Conservation (phyloP, 1,140 invertebrate genomes). For the Galleria mellonella region DNA sequence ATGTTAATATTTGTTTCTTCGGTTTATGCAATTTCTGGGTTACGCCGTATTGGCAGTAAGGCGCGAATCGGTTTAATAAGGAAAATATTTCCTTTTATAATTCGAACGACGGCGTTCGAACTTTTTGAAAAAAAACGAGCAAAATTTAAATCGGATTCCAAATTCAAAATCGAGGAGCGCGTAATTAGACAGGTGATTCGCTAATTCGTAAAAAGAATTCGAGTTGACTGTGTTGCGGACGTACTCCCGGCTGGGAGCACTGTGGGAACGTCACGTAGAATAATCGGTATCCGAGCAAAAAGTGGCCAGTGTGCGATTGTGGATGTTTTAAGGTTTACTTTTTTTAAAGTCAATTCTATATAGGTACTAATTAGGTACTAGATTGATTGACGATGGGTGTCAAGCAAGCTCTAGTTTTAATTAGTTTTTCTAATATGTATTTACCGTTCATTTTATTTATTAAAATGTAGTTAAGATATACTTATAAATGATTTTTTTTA, state of each 20-base stretch:
- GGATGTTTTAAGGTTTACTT: slow-evolving; percentile 22
- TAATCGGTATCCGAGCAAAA: slow-evolving; percentile 57
- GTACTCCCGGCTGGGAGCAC: slow-evolving; percentile 16
- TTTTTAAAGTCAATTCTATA: slow-evolving; percentile 4
- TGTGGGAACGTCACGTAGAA: slow-evolving; percentile 68
- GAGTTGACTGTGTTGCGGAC: slow-evolving; percentile 33
- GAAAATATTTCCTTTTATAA: slow-evolving; percentile 6
- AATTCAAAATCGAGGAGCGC: slow-evolving; percentile 33
- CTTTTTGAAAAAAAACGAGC: background rate
- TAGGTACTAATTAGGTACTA: no score
- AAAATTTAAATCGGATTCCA: slow-evolving; percentile 32
- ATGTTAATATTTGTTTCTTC: slow-evolving; percentile 39
- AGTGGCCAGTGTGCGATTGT: slow-evolving; percentile 30
- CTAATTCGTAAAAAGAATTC: slow-evolving; percentile 60
- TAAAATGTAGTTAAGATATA: no score
- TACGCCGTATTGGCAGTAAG: background rate
- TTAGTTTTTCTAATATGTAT: no score
- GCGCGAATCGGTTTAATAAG: slow-evolving; percentile 8
- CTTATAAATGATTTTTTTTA: no score
- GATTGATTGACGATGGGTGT: no score
- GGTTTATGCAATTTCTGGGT: background rate
- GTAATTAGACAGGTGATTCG: slow-evolving; percentile 68
- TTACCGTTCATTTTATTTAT: no score
- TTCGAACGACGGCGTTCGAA: slow-evolving; percentile 12
- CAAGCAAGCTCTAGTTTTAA: no score